Evolutionary conservation across 2,113 vertebrate genomes (phyloP).

Genomic region (Indri indri): DNA sequence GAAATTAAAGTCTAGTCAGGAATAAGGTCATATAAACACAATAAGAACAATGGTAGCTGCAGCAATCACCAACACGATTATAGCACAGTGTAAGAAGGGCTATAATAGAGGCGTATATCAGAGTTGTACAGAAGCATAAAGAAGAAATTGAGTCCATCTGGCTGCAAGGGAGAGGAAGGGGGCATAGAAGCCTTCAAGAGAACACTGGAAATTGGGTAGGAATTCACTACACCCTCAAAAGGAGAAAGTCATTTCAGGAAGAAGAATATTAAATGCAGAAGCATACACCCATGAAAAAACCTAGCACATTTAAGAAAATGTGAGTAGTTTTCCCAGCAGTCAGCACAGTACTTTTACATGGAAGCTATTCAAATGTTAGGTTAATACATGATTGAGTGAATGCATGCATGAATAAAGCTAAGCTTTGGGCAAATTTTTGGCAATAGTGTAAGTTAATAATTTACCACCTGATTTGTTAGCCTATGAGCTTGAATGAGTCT

Average conservation of each 20-base stretch:
- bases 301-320: neutral
- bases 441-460: slow-evolving; percentile 22
- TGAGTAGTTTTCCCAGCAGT: neutral
- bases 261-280: neutral
- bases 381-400: neutral
- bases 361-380: neutral
- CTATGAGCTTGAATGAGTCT: neutral
- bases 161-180: neutral
- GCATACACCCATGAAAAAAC: neutral
- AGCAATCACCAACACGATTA: accelerated
- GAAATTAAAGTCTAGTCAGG: neutral
- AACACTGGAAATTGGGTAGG: neutral
- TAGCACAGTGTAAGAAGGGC: accelerated
- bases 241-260: slow-evolving; percentile 25
- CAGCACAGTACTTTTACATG: neutral
- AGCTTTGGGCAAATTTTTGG: slow-evolving; percentile 31
- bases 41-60: neutral
- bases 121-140: neutral
- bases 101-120: neutral
- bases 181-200: neutral
- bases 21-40: neutral
- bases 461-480: slow-evolving; percentile 18
- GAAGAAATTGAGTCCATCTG: neutral
- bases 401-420: neutral
- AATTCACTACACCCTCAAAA: neutral